Percentiles rank a stretch among this genome's conserved stretches.
These are phyloP conservation scores for Lingula anatina DNA, from an alignment of 2,888 invertebrate species.

Conservation along the genomic window DNA sequence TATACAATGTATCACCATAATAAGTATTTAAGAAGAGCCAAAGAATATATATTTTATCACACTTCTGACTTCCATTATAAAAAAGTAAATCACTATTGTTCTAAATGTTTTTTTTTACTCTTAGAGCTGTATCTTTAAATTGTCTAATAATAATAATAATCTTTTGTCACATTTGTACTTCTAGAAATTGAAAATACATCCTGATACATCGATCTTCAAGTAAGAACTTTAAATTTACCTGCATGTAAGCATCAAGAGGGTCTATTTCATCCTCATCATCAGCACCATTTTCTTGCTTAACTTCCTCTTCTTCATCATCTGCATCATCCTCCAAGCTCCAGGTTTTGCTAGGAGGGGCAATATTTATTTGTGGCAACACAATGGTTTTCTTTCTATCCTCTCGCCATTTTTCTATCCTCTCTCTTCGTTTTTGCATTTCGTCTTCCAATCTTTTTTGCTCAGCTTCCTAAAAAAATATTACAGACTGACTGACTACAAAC, in stretches of 20 bases:
- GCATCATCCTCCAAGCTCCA: conserved; percentile 96
- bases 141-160: no score
- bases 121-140: no score
- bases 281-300: conserved; percentile 38
- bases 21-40: no score
- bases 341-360: conserved; percentile 61
- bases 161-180: no score
- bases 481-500: neutral
- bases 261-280: conserved; percentile 58
- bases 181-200: no score
- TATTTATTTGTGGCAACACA: conserved; percentile 60
- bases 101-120: no score
- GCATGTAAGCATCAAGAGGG: conserved; percentile 97
- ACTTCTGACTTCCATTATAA: no score
- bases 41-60: no score
- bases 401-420: conserved; percentile 93
- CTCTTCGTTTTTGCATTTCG: conserved; percentile 93
- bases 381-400: conserved; percentile 87
- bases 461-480: conserved; percentile 32
- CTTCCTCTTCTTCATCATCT: conserved; percentile 62
- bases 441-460: conserved; percentile 63
- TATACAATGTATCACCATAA: no score
- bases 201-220: no score
- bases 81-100: no score
- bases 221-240: no score